Base-by-base conservation (phyloP, 2,113 vertebrate species). In the Choloepus hoffmanni region DNA sequence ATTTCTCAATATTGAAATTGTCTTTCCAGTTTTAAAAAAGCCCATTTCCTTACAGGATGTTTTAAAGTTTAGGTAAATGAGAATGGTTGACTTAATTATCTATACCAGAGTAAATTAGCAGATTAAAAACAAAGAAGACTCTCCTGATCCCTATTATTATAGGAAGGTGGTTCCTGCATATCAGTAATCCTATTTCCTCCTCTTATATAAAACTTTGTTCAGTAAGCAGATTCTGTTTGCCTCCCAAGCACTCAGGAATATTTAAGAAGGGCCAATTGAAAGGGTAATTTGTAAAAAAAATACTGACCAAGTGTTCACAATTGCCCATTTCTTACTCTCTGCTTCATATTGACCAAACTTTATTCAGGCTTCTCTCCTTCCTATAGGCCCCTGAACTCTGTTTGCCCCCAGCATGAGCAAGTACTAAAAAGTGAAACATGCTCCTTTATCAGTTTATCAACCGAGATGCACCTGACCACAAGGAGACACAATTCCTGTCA, bases 41-140 rank as follows among this genome's bases (percentile, higher is more conserved):
- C 30, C 68, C 19, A 82, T 77, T 77, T 50, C 15, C 28, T 77
- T 77, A 18, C 79, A 58, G 36, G 78, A 78, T 85, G 33, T 88
- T 96, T 91, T 88, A 94, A 94, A 92, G 94, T 72, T 74, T 14
- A 36, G 55, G 65, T 79, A 95, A 91, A 89, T 96, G 91, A 92
- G 50, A 94, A 93, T 60, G 48, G 30, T 83, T 79, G 78, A 63
- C 23, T 87, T 70, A 72, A 21, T 94, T 91, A 90, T 96, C 43
- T 78, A 5, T 73, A 55, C 36, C 72, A 19, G 68, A 84, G 24
- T 76, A 83, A 95, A 81, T 91, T 26, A 94, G 28, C 8, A 92
- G 60, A 70, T 94, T 30, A 77, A 86, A 88, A 96, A 94, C 23
- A 76, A 84, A 72, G 24, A 33, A 95, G 86, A 82, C 3, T 78